Conservation (phyloP, 2,888 invertebrate genomes). For the Dexiosoma caninum region DNA sequence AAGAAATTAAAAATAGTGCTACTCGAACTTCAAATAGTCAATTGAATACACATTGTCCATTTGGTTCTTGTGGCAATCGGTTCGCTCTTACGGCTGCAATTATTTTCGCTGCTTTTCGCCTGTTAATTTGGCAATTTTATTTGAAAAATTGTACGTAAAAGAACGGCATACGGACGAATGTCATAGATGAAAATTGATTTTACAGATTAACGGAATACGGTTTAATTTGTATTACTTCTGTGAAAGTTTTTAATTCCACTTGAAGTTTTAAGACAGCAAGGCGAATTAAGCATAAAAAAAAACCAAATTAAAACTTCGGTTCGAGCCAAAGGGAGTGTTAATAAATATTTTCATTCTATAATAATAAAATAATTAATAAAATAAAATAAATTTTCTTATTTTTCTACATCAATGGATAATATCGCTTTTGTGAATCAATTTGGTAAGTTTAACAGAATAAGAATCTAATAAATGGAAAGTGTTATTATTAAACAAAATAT, state of each 20-base stretch:
- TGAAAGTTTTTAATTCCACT: neutral
- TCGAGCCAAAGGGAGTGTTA: neutral
- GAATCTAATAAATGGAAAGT: neutral
- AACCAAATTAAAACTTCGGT: neutral
- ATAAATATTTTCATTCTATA: too few species aligned
- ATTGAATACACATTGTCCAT: constrained; percentile 69
- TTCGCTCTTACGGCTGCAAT: constrained; percentile 38
- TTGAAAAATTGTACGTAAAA: constrained; percentile 19
- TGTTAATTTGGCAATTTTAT: neutral
- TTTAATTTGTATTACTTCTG: neutral
- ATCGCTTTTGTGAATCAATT: neutral
- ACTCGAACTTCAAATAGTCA: constrained; percentile 4
- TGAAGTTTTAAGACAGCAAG: neutral
- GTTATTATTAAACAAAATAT: too few species aligned
- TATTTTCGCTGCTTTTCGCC: constrained; percentile 5
- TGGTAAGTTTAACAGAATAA: constrained; percentile 7
- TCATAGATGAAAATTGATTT: neutral
- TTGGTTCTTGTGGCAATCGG: constrained; percentile 70
- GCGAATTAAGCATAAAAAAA: neutral
- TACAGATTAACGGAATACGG: neutral
- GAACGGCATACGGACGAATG: neutral
- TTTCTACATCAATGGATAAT: constrained; percentile 1
- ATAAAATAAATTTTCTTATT: too few species aligned
- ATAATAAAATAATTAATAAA: too few species aligned
- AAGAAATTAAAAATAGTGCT: constrained; percentile 16